Evolutionary conservation across 2,113 vertebrate species (phyloP).

Genomic region (Cebidichthys violaceus): DNA sequence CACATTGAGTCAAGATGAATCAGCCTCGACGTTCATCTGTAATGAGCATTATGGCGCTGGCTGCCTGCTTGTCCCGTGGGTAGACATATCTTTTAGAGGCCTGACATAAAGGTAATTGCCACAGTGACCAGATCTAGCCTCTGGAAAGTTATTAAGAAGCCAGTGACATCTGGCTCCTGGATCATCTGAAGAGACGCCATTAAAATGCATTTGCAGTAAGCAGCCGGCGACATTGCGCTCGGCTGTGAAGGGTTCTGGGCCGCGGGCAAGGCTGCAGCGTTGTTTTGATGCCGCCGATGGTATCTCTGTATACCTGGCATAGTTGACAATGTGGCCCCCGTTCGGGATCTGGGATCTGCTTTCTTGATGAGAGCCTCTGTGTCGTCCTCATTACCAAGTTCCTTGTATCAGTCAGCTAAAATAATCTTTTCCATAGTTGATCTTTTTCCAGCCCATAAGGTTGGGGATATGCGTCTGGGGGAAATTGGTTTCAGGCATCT

Average conservation of each 20-base stretch:
- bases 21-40: constrained; percentile 73
- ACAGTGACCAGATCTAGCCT: constrained; percentile 83
- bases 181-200: constrained; percentile 77
- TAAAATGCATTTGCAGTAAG: constrained; percentile 71
- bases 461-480: constrained; percentile 50
- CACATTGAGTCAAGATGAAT: constrained; percentile 65
- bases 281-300: constrained; percentile 51
- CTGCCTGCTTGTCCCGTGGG: constrained; percentile 80
- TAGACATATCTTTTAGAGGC: constrained; percentile 83
- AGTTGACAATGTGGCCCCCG: constrained; percentile 21
- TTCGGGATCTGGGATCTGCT: constrained; percentile 19
- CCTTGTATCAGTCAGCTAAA: constrained; percentile 19
- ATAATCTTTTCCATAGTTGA: constrained; percentile 30
- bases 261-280: constrained; percentile 50
- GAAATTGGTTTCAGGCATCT: constrained; percentile 74
- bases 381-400: constrained; percentile 12
- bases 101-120: constrained; percentile 87
- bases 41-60: constrained; percentile 79
- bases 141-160: constrained; percentile 85
- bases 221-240: constrained; percentile 49
- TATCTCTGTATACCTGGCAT: constrained; percentile 41
- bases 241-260: constrained; percentile 65
- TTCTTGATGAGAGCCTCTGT: not conserved
- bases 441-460: constrained; percentile 58
- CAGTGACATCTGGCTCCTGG: constrained; percentile 77